Base-by-base conservation (phyloP, 2,113 vertebrate genomes). In the Scomber colias region DNA sequence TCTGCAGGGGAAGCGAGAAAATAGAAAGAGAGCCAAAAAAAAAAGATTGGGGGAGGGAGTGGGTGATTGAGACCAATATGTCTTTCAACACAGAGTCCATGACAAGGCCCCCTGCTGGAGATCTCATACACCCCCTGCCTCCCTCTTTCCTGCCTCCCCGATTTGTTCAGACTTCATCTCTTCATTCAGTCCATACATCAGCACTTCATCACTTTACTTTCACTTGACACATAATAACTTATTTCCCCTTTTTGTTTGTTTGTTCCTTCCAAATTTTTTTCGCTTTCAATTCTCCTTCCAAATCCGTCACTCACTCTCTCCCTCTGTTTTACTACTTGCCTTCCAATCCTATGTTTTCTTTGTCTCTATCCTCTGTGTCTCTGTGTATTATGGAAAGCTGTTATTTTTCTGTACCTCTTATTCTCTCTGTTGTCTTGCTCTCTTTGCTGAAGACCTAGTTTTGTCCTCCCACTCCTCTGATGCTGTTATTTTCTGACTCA, bases 61-160 rank as follows among this genome's bases (percentile, higher is more conserved):
- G 11, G 70, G 35, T 68, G 77, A 87, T 57, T 77, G 45, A 85
- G 24, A 78, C 79, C 53, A 55, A 51, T 62, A 79, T n/a, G 13
- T 54, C 51, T 76, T 77, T 75, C 21, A 79, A 5, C 53, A 73
- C 60, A 57, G 57, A 84, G 73, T 77, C 40, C 68, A 66, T 74
- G 64, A 49, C 56, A 76, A 21, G 46, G 63, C 55, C n/a, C 71
- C 65, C 68, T 69, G 64, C 67, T 77, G 68, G n/a, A 77, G 56
- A 83, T 57, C 44, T 57, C 48, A 69, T 44, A 48, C 45, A 66
- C 60, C 49, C 44, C 51, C 60, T 35, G 44, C 61, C 60, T 79
- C 45, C 10, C 40, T 68, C 35, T 46, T 71, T 9, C 31, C 54
- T 68, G 40, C 65, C 60, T 59, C 57, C 49, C 73, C 12, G 9